phyloP scores from a whole-genome alignment of 1,140 invertebrate genomes.

The Cecropterus lyciades region DNA sequence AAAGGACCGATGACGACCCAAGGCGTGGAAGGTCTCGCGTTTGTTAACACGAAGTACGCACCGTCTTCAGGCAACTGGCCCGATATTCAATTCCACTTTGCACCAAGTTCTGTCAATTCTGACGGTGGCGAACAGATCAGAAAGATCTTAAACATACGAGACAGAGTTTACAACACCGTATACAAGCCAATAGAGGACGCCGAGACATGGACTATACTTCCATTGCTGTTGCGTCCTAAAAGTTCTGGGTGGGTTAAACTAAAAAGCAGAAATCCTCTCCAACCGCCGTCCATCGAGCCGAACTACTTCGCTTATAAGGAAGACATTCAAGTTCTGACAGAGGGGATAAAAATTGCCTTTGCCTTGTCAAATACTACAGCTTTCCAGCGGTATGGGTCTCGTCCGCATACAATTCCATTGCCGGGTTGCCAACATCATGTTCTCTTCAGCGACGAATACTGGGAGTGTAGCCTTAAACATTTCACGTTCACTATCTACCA shows the following conservation, averaged over 20 bases:
- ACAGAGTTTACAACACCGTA: conserved; percentile 93
- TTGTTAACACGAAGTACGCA: conserved; percentile 93
- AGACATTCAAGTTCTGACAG: conserved; percentile 90
- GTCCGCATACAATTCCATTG: conserved; percentile 90
- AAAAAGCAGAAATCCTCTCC: conserved; percentile 90
- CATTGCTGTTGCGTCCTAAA: conserved; percentile 91
- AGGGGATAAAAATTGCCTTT: conserved; percentile 93
- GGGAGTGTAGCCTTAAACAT: conserved; percentile 92
- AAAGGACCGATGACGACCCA: conserved; percentile 92
- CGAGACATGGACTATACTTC: conserved; percentile 94
- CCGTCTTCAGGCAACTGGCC: conserved; percentile 90
- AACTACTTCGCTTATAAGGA: conserved; percentile 94
- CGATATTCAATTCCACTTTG: conserved; percentile 94
- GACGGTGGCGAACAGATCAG: conserved; percentile 91
- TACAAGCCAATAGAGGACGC: conserved; percentile 91
- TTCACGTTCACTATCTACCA: conserved; percentile 95
- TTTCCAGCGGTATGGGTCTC: conserved; percentile 92
- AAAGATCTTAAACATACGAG: conserved; percentile 90
- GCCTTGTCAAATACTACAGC: conserved; percentile 91
- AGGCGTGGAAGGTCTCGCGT: conserved; percentile 92
- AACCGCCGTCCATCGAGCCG: conserved; percentile 94
- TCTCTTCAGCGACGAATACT: conserved; percentile 92
- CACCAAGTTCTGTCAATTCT: conserved; percentile 92
- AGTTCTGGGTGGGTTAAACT: conserved; percentile 93
- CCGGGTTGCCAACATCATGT: conserved; percentile 90